Conservation (phyloP, 2,797 vertebrate genomes). For the Myotis findleyi region DNA sequence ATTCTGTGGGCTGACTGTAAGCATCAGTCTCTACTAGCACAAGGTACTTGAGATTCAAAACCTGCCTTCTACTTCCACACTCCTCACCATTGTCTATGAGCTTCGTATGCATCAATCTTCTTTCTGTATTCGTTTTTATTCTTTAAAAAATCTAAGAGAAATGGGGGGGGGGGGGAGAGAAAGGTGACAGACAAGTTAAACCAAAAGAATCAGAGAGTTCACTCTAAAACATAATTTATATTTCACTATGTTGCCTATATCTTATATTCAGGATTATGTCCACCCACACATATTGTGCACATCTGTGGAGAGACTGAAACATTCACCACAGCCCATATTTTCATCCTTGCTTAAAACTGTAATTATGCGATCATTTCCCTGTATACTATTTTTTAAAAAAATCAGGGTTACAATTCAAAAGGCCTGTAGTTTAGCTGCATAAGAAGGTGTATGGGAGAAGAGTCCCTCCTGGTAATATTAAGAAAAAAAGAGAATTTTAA, state of each 20-base stretch:
- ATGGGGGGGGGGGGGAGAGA: neutral
- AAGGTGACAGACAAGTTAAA: neutral
- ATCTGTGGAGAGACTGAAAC: constrained; percentile 53
- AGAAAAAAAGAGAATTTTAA: constrained; percentile 68
- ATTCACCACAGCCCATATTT: neutral
- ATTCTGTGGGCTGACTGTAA: neutral
- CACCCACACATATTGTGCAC: constrained; percentile 46
- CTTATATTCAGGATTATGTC: constrained; percentile 22
- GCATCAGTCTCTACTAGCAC: neutral
- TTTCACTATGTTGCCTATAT: neutral
- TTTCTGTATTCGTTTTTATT: constrained; percentile 37
- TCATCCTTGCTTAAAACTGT: neutral
- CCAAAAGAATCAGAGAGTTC: neutral
- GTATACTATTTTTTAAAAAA: constrained; percentile 2
- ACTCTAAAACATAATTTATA: neutral
- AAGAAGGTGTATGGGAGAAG: constrained; percentile 2
- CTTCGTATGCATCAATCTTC: neutral
- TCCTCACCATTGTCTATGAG: neutral
- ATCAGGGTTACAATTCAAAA: constrained; percentile 53
- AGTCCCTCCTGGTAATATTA: constrained; percentile 46
- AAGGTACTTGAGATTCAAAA: constrained; percentile 5
- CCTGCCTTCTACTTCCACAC: neutral
- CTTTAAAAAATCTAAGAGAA: neutral
- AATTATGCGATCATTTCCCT: constrained; percentile 21
- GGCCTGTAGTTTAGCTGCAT: constrained; percentile 49